Evolutionary conservation across 1,140 invertebrate species (phyloP), one percentile per base, ranked within the genome.

Genomic region (Calycopis cecrops): DNA sequence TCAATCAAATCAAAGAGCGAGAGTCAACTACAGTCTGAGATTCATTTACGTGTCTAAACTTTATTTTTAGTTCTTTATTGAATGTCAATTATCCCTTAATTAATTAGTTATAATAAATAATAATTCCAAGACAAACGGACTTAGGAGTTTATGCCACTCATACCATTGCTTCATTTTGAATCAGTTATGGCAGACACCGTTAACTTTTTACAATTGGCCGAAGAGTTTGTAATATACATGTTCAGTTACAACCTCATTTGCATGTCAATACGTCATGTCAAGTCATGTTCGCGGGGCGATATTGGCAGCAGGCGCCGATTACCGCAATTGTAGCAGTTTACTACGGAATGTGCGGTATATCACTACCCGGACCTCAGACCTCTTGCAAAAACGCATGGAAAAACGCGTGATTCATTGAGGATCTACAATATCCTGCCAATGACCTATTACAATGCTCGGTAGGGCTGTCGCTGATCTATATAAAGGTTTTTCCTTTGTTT

Each of bases 401-500:
- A 44, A 44, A 44, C 40, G 48, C 57, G 62, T 69, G 71, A 73
- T 53, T 79, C 72, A 79, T 62, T 61, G 35, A 70, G 68, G 62
- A 71, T 76, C 66, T 68, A 55, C 54, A 42, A 66, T 65, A 74
- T 79, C 73, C 76, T 79, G 79, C 73, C 76, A 82, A 79, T 71
- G 75, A 79, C 76, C 79, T 75, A 71, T 71, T 73, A 79, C 71
- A 77, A 77, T 71, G 62, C 54, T 53, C 28, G 28, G 4, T 52
- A 49, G 35, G 35, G 12, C 35, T 52, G 49, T 28, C 28, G 35
- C 21, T 28, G 6, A 6, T 28, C 6, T 28, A 28, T 28, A 28
- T 28, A 28, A 28, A 28, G 21, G 21, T 28, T 28, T 28, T 28
- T 28, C 6, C 6, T 28, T 28, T 28, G 21, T 6, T 28, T 28